Base-by-base conservation (phyloP, 1,140 invertebrate species). In the Helicoverpa zea region DNA sequence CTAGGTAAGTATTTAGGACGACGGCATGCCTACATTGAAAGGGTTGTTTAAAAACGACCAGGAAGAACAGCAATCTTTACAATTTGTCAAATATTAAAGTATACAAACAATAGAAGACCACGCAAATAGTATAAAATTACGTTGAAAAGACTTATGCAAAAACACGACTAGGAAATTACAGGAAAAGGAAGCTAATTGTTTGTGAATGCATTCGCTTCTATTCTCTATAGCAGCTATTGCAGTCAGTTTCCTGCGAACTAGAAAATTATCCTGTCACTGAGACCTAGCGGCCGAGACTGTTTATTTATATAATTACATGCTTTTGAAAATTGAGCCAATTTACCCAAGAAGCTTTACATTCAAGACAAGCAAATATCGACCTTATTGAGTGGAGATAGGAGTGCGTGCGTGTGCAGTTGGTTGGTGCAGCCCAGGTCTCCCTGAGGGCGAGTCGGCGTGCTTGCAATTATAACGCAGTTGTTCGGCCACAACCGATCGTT, bases 301-400 rank as follows among this genome's bases (percentile, higher is more conserved):
- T 73, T 73, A 73, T 73, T 73, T 73, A 73, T 58, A 58, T 73
- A 73, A 73, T 73, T 73, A 73, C n/a, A 73, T 73, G 30, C 16
- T 51, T 73, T 56, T 11, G 70, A 73, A 73, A 73, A 58, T 58
- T 72, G 68, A 30, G 68, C 49, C 49, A 72, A 30, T 54, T 72
- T 72, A 30, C 29, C 18, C 35, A 9, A 16, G 7, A 10, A 7
- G n/a, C 4, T 13, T 43, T 35, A 58, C 30, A 12, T 35, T 12
- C 13, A 3, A 73, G 4, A 58, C 70, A 73, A 56, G 23, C 52
- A 5, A 73, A 73, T 12, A 43, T 11, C 14, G 30, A 73, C 54
- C 11, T 35, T 73, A 58, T 18, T 43, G 2, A 2, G 0, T 29
- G 13, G 52, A n/a, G 3, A 29, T 56, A 73, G 52, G 13, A 13